These are phyloP conservation scores for Sinelater perroti DNA, from an alignment of 2,888 invertebrate genomes.

Conservation along the genomic window DNA sequence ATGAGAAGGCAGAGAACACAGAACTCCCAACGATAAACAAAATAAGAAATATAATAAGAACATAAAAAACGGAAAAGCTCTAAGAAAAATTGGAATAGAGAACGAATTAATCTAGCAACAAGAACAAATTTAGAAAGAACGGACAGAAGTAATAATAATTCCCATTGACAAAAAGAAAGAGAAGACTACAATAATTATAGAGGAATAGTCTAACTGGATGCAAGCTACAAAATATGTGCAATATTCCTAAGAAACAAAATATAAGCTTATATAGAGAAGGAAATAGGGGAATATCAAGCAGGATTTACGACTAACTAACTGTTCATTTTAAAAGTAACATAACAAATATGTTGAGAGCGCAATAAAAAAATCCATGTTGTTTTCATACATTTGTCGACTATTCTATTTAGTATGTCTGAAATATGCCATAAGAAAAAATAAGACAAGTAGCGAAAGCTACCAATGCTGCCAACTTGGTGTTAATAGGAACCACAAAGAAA, in stretches of 20 bases:
- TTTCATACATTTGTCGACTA: background rate
- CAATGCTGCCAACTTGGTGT: too few relatives aligned
- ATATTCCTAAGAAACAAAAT: too few relatives aligned
- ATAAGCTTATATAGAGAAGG: too few relatives aligned
- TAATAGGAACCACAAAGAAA: too few relatives aligned
- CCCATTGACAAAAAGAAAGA: background rate
- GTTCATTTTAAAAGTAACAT: background rate
- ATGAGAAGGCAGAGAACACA: background rate
- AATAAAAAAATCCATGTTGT: background rate
- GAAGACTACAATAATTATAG: background rate
- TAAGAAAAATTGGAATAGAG: background rate
- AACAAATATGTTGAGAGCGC: background rate
- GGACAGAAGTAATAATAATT: background rate
- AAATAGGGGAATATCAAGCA: background rate
- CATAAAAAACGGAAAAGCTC: background rate
- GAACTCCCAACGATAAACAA: background rate
- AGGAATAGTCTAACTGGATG: background rate
- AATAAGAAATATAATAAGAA: background rate
- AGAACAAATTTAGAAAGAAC: background rate
- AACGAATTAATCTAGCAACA: background rate
- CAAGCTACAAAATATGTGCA: background rate
- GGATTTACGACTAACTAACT: background rate
- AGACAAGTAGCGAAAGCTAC: too few relatives aligned
- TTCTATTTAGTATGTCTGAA: too few relatives aligned
- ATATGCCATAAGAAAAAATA: too few relatives aligned